phyloP scores from a whole-genome alignment of 2,888 invertebrate species.

The Meliscaeva auricollis region DNA sequence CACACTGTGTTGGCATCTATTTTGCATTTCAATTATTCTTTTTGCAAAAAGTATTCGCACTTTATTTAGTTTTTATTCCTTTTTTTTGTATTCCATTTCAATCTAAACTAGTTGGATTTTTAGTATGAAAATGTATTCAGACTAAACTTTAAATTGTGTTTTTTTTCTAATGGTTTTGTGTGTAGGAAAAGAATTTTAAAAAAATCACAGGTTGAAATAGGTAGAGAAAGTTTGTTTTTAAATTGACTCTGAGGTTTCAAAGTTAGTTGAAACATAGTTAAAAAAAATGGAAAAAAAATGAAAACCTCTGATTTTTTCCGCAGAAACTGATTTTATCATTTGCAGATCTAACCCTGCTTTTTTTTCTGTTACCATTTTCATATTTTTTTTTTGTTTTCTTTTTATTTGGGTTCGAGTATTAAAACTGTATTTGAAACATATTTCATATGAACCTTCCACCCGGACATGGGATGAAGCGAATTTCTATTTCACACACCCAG shows the following conservation, averaged over 20 bases:
- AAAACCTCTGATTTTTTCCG: neutral
- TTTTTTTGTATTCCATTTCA: conserved; percentile 4
- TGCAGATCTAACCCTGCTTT: conserved; percentile 18
- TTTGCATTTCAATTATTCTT: conserved; percentile 18
- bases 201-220: neutral
- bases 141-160: conserved; percentile 56
- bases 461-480: neutral
- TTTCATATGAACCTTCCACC: conserved; percentile 21
- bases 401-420: conserved; percentile 24
- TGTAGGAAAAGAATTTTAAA: conserved; percentile 24
- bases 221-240: conserved; percentile 10
- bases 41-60: neutral
- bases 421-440: conserved; percentile 49
- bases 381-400: conserved; percentile 27
- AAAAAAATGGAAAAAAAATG: neutral
- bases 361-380: conserved; percentile 48
- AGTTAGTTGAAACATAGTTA: neutral
- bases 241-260: conserved; percentile 38
- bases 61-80: neutral
- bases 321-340: conserved; percentile 8
- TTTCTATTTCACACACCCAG: neutral
- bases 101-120: conserved; percentile 29
- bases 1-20: neutral
- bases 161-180: conserved; percentile 16
- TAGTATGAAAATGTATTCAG: conserved; percentile 68